Evolutionary conservation across 2,888 invertebrate genomes (phyloP).

Genomic region (Prosopocoilus inquinatus): DNA sequence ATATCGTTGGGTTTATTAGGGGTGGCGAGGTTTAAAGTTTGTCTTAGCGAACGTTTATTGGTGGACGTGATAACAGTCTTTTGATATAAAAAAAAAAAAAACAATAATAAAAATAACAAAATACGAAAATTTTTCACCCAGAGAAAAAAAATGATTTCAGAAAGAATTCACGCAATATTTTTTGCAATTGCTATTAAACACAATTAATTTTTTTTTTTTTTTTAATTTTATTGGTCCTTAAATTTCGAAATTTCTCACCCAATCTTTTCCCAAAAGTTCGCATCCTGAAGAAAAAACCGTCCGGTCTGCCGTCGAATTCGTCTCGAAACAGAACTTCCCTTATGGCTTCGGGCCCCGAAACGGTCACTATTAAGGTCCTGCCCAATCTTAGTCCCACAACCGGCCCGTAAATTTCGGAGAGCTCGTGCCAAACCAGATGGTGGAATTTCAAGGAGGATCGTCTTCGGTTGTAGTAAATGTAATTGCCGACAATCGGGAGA

Average conservation of each 20-base stretch:
- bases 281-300: slow-evolving; percentile 67
- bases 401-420: slow-evolving; percentile 61
- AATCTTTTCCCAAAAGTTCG: slow-evolving; percentile 65
- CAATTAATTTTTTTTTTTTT: no score
- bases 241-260: slow-evolving; percentile 50
- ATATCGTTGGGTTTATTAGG: no score
- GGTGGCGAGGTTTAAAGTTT: no score
- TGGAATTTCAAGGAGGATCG: slow-evolving; percentile 51
- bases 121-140: no score
- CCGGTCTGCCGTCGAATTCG: slow-evolving; percentile 69
- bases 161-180: no score
- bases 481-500: slow-evolving; percentile 58
- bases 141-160: no score
- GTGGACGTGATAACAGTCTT: no score
- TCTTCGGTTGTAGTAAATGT: slow-evolving; percentile 44
- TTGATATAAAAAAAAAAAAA: no score
- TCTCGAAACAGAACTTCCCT: slow-evolving; percentile 60
- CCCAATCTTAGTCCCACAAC: slow-evolving; percentile 67
- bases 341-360: slow-evolving; percentile 62
- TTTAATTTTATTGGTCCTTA: no score
- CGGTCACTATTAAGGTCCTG: slow-evolving; percentile 59
- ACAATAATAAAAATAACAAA: no score
- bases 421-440: slow-evolving; percentile 60
- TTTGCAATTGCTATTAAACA: no score
- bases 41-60: no score